These are phyloP conservation scores for Synanthedon formicaeformis DNA, from an alignment of 2,888 invertebrate genomes.

Conservation along the genomic window DNA sequence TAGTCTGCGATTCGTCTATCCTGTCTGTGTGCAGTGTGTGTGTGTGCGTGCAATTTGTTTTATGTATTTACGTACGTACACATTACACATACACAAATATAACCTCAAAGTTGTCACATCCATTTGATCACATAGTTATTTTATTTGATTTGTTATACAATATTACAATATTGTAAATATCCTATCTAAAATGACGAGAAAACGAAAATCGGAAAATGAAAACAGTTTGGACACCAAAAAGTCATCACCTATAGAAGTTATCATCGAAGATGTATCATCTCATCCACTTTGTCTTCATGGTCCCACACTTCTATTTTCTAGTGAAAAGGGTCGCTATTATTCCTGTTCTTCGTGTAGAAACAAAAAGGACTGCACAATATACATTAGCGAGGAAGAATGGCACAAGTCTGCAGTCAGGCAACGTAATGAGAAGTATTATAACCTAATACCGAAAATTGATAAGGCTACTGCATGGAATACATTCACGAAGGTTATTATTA, in stretches of 20 bases:
- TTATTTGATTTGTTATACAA: no score
- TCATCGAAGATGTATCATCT: constrained; percentile 65
- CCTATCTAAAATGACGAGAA: constrained; percentile 34
- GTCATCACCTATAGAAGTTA: constrained; percentile 55
- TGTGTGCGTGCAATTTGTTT: no score
- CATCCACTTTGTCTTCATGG: constrained; percentile 83
- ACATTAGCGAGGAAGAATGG: constrained; percentile 70
- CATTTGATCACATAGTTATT: no score
- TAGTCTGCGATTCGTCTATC: no score
- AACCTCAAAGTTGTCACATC: no score
- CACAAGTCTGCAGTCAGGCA: constrained; percentile 54
- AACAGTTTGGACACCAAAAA: constrained; percentile 16
- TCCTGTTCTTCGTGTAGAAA: constrained; percentile 89
- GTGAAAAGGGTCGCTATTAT: constrained; percentile 73
- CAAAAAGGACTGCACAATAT: constrained; percentile 81
- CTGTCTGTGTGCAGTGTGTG: no score
- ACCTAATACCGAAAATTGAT: constrained; percentile 57
- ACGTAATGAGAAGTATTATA: constrained; percentile 56
- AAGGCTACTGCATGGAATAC: constrained; percentile 64
- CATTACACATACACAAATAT: no score
- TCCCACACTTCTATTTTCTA: constrained; percentile 79
- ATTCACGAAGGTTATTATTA: constrained; percentile 56
- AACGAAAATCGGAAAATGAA: constrained; percentile 35
- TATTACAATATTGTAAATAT: no score
- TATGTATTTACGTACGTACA: no score